Base-by-base conservation (phyloP, 2,797 vertebrate species). In the Euthynnus affinis region DNA sequence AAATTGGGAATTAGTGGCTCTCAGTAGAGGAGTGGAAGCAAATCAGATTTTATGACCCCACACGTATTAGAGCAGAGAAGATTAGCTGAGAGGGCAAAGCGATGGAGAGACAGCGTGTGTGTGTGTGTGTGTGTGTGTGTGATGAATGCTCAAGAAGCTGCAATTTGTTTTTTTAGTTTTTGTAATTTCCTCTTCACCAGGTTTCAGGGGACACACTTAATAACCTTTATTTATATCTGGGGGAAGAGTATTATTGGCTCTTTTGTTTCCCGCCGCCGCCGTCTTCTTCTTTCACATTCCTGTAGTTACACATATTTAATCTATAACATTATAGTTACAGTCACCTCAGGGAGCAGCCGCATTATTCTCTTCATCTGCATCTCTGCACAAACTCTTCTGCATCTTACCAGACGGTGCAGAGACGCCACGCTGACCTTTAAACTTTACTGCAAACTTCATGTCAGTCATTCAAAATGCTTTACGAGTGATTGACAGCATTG, bases 31-130 rank as follows among this genome's bases (percentile, higher is more conserved):
- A 87, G 80, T 75, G 79, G 68, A 86, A 72, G 79, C 73, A 83
- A 84, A 92, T 92, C 89, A 87, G 84, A 83, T 89, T 92, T 91
- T 78, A 90, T 82, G 87, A 89, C 82, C 87, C 56, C 62, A 74
- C 49, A 62, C 23, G 64, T 84, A 83, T 88, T 56, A 55, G 81
- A 88, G 87, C 67, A n/a, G 65, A 83, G 87, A 55, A 83, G 88
- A 90, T 92, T 87, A 88, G 88, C 82, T 71, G 80, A 83, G 83
- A 71, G 75, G 61, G 44, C 69, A n/a, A n/a, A 52, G 67, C 23
- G 46, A 71, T 34, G 71, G 78, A 53, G 70, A 78, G 83, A 59
- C 49, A 0, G 72, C 1, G 63, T 37, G 56, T 25, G 67, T 51
- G 72, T 49, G 81, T 2, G 63, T 44, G 56, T 25, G 27, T 29